Conservation (phyloP, 2,113 vertebrate genomes). For the Potamarius usumacintae region DNA sequence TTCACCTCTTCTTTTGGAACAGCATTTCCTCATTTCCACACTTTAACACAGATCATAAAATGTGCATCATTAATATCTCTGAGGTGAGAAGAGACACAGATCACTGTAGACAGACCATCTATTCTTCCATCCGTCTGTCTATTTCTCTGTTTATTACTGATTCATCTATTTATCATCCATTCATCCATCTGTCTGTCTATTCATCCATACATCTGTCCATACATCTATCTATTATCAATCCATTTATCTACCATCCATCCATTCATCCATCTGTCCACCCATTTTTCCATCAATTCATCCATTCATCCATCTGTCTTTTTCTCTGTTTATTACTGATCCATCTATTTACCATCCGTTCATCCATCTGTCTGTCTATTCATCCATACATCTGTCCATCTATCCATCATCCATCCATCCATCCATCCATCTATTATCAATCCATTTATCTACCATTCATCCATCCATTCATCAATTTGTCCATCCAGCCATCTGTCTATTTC, state of each 20-base stretch:
- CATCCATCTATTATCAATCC: too few relatives aligned
- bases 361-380: background rate
- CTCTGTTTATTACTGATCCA: background rate
- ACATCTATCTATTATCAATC: background rate
- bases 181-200: background rate
- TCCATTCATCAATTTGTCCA: background rate
- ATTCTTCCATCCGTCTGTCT: background rate
- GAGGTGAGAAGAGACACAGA: background rate
- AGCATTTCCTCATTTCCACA: background rate
- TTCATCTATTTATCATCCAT: background rate
- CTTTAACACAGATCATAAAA: background rate
- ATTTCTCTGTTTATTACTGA: background rate
- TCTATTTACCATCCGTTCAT: background rate
- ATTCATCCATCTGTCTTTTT: background rate
- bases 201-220: background rate
- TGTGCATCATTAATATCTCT: conserved; percentile 2
- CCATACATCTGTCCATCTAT: too few relatives aligned
- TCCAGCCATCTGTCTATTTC: background rate
- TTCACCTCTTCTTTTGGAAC: background rate
- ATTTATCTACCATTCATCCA: too few relatives aligned
- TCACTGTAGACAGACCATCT: background rate
- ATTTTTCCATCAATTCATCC: background rate
- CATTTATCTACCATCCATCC: background rate
- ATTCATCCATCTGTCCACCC: background rate
- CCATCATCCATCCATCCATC: background rate